Evolutionary conservation across 2,113 vertebrate genomes (phyloP).

Genomic region (Petromus typicus): DNA sequence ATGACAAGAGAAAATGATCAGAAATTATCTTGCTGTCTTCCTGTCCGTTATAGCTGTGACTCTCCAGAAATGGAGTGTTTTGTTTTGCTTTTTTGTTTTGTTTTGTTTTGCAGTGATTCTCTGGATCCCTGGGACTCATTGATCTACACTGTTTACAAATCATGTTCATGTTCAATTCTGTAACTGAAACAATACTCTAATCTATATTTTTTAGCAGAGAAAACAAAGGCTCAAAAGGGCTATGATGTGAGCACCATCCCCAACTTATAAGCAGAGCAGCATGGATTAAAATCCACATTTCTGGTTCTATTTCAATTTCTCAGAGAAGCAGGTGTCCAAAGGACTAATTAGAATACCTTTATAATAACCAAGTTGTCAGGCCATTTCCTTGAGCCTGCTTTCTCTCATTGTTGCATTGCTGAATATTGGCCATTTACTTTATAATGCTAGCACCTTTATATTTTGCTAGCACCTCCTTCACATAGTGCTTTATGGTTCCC

Average conservation of each 20-base stretch:
- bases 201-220: not conserved
- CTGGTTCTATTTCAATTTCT: not conserved
- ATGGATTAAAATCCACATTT: not conserved
- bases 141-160: not conserved
- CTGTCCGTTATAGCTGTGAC: not conserved
- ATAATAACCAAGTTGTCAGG: not conserved
- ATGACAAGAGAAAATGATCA: not conserved
- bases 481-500: not conserved
- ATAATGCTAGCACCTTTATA: too few species aligned
- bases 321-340: not conserved
- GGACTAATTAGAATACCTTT: not conserved
- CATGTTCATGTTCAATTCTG: not conserved
- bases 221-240: not conserved
- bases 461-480: not conserved
- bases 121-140: not conserved
- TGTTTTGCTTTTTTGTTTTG: not conserved
- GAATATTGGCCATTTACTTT: not conserved
- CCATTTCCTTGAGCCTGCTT: not conserved
- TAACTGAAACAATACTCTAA: constrained; percentile 6
- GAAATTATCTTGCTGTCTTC: not conserved
- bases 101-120: not conserved
- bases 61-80: not conserved
- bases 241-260: not conserved
- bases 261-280: constrained; percentile 16
- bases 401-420: constrained; percentile 22